phyloP scores from a whole-genome alignment of 2,888 invertebrate genomes.

The Cephus rjabovi region DNA sequence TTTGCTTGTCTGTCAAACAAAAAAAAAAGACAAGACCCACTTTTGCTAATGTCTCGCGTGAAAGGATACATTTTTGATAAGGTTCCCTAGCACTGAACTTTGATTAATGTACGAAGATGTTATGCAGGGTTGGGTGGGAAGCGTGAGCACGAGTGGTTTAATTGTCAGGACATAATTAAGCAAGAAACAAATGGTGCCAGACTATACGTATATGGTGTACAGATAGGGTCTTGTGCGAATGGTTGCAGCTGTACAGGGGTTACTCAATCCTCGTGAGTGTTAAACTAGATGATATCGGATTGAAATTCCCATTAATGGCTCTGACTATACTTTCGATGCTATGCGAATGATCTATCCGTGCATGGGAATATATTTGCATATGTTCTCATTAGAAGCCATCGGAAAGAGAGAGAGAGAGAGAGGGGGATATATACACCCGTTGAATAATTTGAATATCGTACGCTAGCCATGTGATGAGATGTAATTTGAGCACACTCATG shows the following conservation, averaged over 20 bases:
- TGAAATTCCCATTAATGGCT: not conserved
- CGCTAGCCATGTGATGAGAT: slow-evolving; percentile 57
- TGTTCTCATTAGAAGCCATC: slow-evolving; percentile 54
- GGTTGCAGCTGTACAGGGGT: not conserved
- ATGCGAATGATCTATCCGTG: not conserved
- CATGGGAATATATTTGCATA: slow-evolving; percentile 49
- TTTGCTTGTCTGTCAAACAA: not conserved
- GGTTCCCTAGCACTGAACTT: slow-evolving; percentile 16
- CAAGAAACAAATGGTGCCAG: not conserved
- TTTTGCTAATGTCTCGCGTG: not conserved
- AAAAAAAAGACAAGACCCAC: not conserved
- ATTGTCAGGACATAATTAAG: not conserved
- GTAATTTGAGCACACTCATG: slow-evolving; percentile 50
- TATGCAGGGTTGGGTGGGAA: slow-evolving; percentile 11
- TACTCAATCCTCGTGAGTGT: not conserved
- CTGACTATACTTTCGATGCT: not conserved
- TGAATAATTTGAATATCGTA: slow-evolving; percentile 62
- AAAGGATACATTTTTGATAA: slow-evolving; percentile 31
- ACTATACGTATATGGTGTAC: not conserved
- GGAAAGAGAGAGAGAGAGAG: slow-evolving; percentile 20
- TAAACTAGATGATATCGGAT: not conserved
- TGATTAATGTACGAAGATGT: slow-evolving; percentile 25
- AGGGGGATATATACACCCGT: not conserved
- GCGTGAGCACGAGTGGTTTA: not conserved
- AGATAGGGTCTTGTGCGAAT: not conserved